phyloP scores from a whole-genome alignment of 2,888 invertebrate species.

The Standfussiana lucernea region DNA sequence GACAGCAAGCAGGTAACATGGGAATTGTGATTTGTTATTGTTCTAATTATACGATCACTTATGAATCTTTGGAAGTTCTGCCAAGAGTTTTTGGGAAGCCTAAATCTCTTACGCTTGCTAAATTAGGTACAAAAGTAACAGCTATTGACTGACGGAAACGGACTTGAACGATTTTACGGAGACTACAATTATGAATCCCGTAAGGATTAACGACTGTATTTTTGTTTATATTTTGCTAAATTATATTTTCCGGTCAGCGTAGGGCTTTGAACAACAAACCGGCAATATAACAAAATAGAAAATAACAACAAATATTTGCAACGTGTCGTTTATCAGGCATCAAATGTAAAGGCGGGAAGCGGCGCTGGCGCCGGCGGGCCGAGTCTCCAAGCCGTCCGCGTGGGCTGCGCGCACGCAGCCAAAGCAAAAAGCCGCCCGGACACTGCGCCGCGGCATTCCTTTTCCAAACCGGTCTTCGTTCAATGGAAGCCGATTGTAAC shows the following conservation, averaged over 20 bases:
- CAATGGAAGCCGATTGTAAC: slow-evolving; percentile 85
- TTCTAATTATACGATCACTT: not conserved
- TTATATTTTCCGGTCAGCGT: not conserved
- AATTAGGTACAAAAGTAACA: not conserved
- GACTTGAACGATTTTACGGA: not conserved
- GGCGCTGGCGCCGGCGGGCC: slow-evolving; percentile 80
- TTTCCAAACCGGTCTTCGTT: slow-evolving; percentile 85
- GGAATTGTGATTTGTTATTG: slow-evolving; percentile 1
- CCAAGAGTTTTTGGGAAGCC: not conserved
- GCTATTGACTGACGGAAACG: not conserved
- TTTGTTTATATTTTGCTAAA: slow-evolving; percentile 2
- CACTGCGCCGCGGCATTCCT: slow-evolving; percentile 85
- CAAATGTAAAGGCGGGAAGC: slow-evolving; percentile 75
- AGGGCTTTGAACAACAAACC: slow-evolving; percentile 14
- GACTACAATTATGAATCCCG: not conserved
- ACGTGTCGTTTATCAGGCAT: slow-evolving; percentile 82
- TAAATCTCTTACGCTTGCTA: not conserved
- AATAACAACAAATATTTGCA: slow-evolving; percentile 84
- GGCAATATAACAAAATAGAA: slow-evolving; percentile 56
- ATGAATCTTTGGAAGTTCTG: not conserved
- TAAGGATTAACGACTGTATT: not conserved
- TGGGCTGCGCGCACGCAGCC: slow-evolving; percentile 83
- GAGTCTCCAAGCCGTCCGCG: slow-evolving; percentile 75
- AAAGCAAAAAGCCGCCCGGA: slow-evolving; percentile 86
- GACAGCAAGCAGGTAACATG: not conserved